Percentiles rank a stretch among this genome's conserved stretches.
phyloP scores from a whole-genome alignment of 1,140 invertebrate genomes.

The Pogonomyrmex barbatus region DNA sequence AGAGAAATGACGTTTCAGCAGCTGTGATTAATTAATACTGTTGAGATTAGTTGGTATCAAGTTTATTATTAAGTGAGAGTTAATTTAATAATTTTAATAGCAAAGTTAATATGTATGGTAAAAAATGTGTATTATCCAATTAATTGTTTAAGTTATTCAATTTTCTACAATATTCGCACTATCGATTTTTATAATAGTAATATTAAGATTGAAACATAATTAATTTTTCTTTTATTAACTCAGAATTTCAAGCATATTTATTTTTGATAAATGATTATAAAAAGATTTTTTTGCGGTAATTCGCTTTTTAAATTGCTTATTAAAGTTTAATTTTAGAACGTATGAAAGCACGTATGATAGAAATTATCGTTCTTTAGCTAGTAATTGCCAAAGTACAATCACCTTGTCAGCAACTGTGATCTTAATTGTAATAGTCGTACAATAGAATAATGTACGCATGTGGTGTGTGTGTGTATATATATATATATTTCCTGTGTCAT shows the following conservation, averaged over 20 bases:
- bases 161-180: neutral
- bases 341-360: neutral
- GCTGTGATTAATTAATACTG: conserved; percentile 19
- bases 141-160: neutral
- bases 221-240: neutral
- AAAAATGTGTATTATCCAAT: neutral
- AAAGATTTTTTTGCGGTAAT: neutral
- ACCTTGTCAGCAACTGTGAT: conserved; percentile 43
- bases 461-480: no score
- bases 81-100: neutral
- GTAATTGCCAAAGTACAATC: conserved; percentile 9
- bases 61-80: conserved; percentile 6
- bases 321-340: conserved; percentile 16
- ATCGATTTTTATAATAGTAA: neutral
- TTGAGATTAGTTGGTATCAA: neutral
- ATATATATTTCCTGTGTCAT: conserved; percentile 2
- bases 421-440: conserved; percentile 40
- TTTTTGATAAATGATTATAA: neutral
- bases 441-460: neutral
- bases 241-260: neutral
- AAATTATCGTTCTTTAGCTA: conserved; percentile 19
- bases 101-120: neutral
- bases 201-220: neutral
- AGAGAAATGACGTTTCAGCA: conserved; percentile 11
- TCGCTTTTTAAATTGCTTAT: conserved; percentile 28